phyloP scores from a whole-genome alignment of 2,888 invertebrate species.

The Apodemia hepburni region DNA sequence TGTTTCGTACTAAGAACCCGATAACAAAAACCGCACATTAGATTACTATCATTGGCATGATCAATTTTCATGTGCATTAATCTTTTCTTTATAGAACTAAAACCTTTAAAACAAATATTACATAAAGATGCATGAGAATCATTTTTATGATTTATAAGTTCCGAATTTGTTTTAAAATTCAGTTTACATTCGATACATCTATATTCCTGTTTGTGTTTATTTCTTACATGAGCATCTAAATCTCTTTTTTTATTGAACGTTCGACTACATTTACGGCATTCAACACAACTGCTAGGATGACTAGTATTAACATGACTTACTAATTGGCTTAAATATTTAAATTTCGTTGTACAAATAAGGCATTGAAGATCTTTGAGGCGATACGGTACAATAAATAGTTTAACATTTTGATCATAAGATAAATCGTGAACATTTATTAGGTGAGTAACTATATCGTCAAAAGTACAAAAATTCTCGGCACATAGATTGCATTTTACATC shows the following conservation, averaged over 20 bases:
- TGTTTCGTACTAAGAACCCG: slow-evolving; percentile 43
- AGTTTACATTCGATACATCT: slow-evolving; percentile 40
- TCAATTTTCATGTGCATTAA: slow-evolving; percentile 49
- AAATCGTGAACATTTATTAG: slow-evolving; percentile 51
- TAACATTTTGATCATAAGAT: slow-evolving; percentile 49
- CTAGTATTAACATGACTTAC: slow-evolving; percentile 50
- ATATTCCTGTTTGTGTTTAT: slow-evolving; percentile 40
- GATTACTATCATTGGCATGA: slow-evolving; percentile 35
- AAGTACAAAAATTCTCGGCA: slow-evolving; percentile 43
- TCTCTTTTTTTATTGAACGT: slow-evolving; percentile 56
- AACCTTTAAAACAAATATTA: slow-evolving; percentile 51
- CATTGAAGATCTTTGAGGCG: slow-evolving; percentile 51
- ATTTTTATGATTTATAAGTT: slow-evolving; percentile 43
- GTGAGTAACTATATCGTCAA: slow-evolving; percentile 53
- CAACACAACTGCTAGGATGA: slow-evolving; percentile 53
- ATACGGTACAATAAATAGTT: slow-evolving; percentile 51
- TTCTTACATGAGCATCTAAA: slow-evolving; percentile 49
- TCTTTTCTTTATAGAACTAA: slow-evolving; percentile 42
- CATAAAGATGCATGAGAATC: slow-evolving; percentile 47
- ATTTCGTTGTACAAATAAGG: slow-evolving; percentile 49
- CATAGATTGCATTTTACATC: slow-evolving; percentile 57
- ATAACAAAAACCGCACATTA: slow-evolving; percentile 48
- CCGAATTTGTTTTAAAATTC: slow-evolving; percentile 39
- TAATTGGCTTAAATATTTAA: slow-evolving; percentile 51
- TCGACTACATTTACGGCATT: slow-evolving; percentile 54